Percentiles rank a stretch among this genome's conserved stretches.
These are phyloP conservation scores for Geotrypetes seraphini DNA, from an alignment of 2,797 vertebrate genomes.

Conservation along the genomic window DNA sequence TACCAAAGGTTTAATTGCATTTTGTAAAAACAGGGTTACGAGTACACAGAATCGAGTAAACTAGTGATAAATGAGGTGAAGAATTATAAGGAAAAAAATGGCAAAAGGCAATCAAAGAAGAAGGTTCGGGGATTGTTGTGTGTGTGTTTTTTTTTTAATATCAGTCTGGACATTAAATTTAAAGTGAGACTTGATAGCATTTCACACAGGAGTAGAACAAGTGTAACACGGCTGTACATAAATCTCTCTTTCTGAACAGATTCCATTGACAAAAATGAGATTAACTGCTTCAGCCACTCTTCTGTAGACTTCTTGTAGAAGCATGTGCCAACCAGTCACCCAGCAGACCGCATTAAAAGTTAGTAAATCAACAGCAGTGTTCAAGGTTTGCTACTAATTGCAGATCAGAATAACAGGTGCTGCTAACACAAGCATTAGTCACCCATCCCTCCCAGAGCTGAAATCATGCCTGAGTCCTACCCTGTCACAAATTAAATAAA, in stretches of 20 bases:
- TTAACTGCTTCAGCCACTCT: conserved; percentile 28
- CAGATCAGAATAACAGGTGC: conserved; percentile 21
- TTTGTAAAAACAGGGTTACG: conserved; percentile 64
- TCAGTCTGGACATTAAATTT: conserved; percentile 25
- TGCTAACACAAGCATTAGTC: conserved; percentile 12
- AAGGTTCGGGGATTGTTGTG: conserved; percentile 19
- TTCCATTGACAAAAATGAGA: conserved; percentile 38
- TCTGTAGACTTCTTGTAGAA: conserved; percentile 23
- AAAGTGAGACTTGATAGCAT: conserved; percentile 24
- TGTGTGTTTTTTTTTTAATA: too few species aligned
- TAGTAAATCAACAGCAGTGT: conserved; percentile 35
- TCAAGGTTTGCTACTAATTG: conserved; percentile 39
- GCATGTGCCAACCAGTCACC: conserved; percentile 20
- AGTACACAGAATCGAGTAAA: conserved; percentile 39
- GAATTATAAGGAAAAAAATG: conserved; percentile 48
- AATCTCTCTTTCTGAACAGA: conserved; percentile 32
- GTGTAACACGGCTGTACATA: conserved; percentile 19
- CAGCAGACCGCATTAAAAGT: conserved; percentile 21
- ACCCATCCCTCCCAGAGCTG: conserved; percentile 9
- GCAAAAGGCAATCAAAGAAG: conserved; percentile 48
- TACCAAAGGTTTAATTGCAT: conserved; percentile 67
- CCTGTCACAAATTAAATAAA: too few species aligned
- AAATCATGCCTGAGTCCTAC: too few species aligned
- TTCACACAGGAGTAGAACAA: neutral
- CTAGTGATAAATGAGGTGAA: conserved; percentile 69